Evolutionary conservation across 2,888 invertebrate species (phyloP), one percentile per base, ranked within the genome.

Genomic region (Nycteola revayana): DNA sequence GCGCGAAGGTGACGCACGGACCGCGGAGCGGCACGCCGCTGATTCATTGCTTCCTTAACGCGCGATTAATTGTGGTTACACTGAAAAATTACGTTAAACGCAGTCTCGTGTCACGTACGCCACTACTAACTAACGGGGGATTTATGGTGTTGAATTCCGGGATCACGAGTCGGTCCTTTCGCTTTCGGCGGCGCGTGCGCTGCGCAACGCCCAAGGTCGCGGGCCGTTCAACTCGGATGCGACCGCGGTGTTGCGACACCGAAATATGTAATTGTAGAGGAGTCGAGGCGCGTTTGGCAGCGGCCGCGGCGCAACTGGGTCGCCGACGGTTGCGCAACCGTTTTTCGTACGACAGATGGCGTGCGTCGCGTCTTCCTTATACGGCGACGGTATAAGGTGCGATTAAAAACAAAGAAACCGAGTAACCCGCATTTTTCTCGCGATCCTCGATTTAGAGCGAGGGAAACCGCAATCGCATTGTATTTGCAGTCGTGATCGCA

Each of bases 221-320:
- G 81, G 84, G 85, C 78, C 87, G 81, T 88, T 88, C 87, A 88
- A 87, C 88, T 88, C 88, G 87, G 88, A 88, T 87, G 87, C 85
- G 82, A 84, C 82, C 78, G 74, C 61, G 75, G 49, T 57, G 75
- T 88, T 87, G 87, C 88, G 86, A 86, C 87, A 87, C 79, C 76
- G 74, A 80, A 83, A 86, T 83, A 85, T 85, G 85, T 86, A 86
- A 87, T 85, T 86, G 86, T 83, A 81, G 83, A 83, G 85, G 78
- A 85, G 83, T 70, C 70, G 80, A 75, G 69, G 75, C 80, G 74
- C 74, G 83, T 77, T 86, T 84, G 87, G 87, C 87, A 86, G 84
- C 86, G 83, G 76, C 76, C 75, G 70, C 74, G 66, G 62, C 65
- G 66, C 71, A 86, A 86, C 69, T 86, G 78, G 87, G 87, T 85